Percentiles rank a stretch among this genome's conserved stretches.
These are phyloP conservation scores for Phrynocephalus versicolor DNA, from an alignment of 2,113 vertebrate genomes.

Conservation along the genomic window DNA sequence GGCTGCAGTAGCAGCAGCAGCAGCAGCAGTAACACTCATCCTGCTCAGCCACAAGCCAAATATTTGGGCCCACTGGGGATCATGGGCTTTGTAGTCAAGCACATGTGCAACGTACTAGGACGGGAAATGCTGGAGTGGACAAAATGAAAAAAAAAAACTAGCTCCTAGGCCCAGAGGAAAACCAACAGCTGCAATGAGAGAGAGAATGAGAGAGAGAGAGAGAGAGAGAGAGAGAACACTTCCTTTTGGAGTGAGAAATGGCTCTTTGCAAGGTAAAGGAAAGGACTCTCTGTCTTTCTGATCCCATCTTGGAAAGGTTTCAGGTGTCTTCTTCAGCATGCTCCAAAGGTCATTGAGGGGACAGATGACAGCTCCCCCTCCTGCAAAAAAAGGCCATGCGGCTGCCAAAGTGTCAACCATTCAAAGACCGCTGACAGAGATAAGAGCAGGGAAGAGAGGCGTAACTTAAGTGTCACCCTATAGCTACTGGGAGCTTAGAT, in stretches of 20 bases:
- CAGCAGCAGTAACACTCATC: too few species aligned
- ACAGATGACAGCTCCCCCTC: conserved; percentile 54
- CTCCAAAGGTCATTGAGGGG: conserved; percentile 72
- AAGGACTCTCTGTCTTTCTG: conserved; percentile 53
- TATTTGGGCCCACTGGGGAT: neutral
- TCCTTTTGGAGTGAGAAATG: conserved; percentile 52
- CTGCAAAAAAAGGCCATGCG: conserved; percentile 46
- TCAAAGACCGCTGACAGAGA: conserved; percentile 71
- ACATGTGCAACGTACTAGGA: neutral
- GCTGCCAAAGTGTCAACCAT: conserved; percentile 67
- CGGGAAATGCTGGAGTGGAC: neutral
- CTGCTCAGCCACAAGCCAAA: neutral
- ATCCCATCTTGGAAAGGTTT: conserved; percentile 67
- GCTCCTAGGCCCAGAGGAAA: neutral
- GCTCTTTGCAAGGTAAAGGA: conserved; percentile 60
- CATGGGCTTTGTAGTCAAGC: neutral
- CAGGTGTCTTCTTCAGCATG: conserved; percentile 68
- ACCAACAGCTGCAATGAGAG: neutral
- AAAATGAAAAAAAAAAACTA: conserved; percentile 18
- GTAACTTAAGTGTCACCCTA: conserved; percentile 61
- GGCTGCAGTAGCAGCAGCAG: too few species aligned
- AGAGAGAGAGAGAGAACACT: conserved; percentile 45
- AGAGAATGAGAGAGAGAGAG: conserved; percentile 32
- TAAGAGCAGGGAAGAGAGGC: conserved; percentile 71
- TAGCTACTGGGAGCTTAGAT: conserved; percentile 51